phyloP scores from a whole-genome alignment of 2,797 vertebrate species.

The Aeoliscus strigatus region DNA sequence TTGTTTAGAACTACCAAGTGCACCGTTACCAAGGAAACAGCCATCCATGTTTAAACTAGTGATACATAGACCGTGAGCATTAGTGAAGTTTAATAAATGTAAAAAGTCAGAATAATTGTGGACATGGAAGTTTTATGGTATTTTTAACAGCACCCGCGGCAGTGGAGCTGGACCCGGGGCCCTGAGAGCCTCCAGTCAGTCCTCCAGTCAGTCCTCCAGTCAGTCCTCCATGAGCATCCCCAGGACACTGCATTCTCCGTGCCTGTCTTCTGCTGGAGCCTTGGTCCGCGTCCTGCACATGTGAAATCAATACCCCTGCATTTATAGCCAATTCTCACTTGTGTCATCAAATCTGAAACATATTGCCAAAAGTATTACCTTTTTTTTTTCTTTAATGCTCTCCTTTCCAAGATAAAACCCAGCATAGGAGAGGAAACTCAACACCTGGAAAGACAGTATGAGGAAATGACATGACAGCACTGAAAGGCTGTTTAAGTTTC shows the following conservation, averaged over 20 bases:
- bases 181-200: too few species aligned
- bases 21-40: constrained; percentile 53
- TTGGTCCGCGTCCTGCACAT: constrained; percentile 62
- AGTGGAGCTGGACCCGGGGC: constrained; percentile 41
- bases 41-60: constrained; percentile 68
- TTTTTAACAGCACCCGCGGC: constrained; percentile 69
- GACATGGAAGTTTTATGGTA: constrained; percentile 68
- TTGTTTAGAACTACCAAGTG: constrained; percentile 70
- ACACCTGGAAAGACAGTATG: constrained; percentile 19
- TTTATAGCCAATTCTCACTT: constrained; percentile 72
- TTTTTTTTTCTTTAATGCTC: constrained; percentile 47
- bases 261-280: constrained; percentile 39
- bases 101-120: constrained; percentile 71
- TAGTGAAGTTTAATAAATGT: constrained; percentile 72
- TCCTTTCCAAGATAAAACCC: constrained; percentile 48
- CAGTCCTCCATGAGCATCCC: constrained; percentile 57
- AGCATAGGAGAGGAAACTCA: constrained; percentile 16
- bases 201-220: too few species aligned
- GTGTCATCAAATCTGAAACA: constrained; percentile 69
- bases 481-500: constrained; percentile 39
- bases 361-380: constrained; percentile 66
- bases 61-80: constrained; percentile 66
- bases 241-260: constrained; percentile 37
- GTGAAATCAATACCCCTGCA: constrained; percentile 75
- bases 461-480: constrained; percentile 41